Base-by-base conservation (phyloP, 2,888 invertebrate species). In the Lissonota sp. region DNA sequence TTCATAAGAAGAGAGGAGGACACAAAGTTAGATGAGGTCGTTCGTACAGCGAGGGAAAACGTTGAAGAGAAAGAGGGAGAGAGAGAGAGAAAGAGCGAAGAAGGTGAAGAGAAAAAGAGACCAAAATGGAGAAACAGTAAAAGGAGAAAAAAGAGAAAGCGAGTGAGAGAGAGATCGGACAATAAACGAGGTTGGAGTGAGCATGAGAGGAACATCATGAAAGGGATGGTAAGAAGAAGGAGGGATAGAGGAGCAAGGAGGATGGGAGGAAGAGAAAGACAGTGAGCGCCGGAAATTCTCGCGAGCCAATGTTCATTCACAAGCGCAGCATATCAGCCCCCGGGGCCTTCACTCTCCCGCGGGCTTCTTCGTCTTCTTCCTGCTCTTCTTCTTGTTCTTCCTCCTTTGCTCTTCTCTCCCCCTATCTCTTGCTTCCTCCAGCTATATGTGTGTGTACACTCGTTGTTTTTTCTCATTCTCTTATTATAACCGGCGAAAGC, bases 271-370 rank as follows among this genome's bases (percentile, higher is more conserved):
- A 71, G 70, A 46, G 57, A 67, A 75, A 57, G 70, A 69, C 69
- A 75, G 85, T 83, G 85, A 85, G 85, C 89, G 90, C 92, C 92
- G 92, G 92, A 92, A 92, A 92, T 87, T 90, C 88, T 83, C 79
- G 88, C 91, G 87, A 91, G 90, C 90, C 91, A 91, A 91, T 89
- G 91, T 92, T 92, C 92, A 92, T 92, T 92, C 92, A 92, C 91
- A 90, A 92, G 86, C 88, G 82, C 76, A 3, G 26, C 26, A 26
- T 26, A 79, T 73, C 80, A 83, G 67, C 78, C 26, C 60, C 26
- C 60, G 57, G 63, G 64, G 83, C 82, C 80, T 79, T 82, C 71
- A 70, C 76, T 66, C 78, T 64, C 64, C 74, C 57, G 76, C 84
- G 83, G 83, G 79, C 83, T 82, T 77, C 80, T 79, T 86, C 79